These are phyloP conservation scores for Neolamprologus modestus DNA, from an alignment of 2,113 vertebrate species.

Conservation along the genomic window DNA sequence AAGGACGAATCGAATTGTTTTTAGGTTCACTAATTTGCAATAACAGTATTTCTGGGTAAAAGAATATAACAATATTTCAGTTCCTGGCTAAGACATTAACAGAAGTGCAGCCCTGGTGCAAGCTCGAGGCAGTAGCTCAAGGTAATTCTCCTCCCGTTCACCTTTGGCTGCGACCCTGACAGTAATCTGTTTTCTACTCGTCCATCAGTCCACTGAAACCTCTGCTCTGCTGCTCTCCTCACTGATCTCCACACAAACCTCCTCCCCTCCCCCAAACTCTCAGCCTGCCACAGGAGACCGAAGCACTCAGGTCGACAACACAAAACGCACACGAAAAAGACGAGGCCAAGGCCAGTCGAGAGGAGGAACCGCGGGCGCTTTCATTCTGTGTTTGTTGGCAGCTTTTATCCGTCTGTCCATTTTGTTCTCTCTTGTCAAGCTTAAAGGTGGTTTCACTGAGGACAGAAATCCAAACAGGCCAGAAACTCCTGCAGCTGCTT, in stretches of 20 bases:
- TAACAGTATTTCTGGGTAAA: not conserved
- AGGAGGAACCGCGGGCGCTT: not conserved
- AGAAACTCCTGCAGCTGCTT: not conserved
- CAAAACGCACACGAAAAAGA: not conserved
- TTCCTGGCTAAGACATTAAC: not conserved
- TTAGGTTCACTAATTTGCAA: not conserved
- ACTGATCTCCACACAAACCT: not conserved
- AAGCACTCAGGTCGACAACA: not conserved
- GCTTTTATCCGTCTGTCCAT: not conserved
- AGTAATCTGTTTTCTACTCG: not conserved
- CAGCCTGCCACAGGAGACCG: not conserved
- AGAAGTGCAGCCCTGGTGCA: not conserved
- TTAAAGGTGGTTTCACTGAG: not conserved
- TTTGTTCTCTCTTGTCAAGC: not conserved
- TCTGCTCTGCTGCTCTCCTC: not conserved
- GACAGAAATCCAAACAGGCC: not conserved
- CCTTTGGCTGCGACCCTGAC: not conserved
- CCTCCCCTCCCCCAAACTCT: not conserved
- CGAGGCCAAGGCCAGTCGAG: not conserved
- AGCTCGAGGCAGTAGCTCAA: not conserved
- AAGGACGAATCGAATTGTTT: not conserved
- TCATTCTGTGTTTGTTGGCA: not conserved
- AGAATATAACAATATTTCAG: rapidly evolving
- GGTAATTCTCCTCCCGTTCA: not conserved
- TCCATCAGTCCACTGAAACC: not conserved